phyloP scores from a whole-genome alignment of 2,888 invertebrate genomes.

The Mythimna pallens region DNA sequence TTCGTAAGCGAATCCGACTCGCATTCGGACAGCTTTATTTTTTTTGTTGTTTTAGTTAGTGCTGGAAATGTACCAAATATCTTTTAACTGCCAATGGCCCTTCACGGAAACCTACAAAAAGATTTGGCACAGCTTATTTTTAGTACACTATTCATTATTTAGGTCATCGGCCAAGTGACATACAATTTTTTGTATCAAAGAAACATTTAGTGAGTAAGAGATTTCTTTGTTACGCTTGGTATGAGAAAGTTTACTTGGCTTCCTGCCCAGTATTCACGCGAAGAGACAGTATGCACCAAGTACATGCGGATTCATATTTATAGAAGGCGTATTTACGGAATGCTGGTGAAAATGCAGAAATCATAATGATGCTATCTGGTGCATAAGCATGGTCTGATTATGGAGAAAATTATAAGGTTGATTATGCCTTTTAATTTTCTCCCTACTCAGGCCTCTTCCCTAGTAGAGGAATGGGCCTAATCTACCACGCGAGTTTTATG shows the following conservation, averaged over 20 bases:
- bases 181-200: slow-evolving; percentile 2
- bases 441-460: too few relatives aligned
- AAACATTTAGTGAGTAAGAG: slow-evolving; percentile 21
- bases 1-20: too few relatives aligned
- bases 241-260: slow-evolving; percentile 68
- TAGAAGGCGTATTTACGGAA: slow-evolving; percentile 57
- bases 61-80: not conserved
- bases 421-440: too few relatives aligned
- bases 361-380: too few relatives aligned
- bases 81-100: not conserved
- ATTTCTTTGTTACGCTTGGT: slow-evolving; percentile 40
- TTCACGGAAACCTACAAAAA: not conserved
- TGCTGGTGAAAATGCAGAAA: slow-evolving; percentile 26
- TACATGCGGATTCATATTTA: slow-evolving; percentile 57
- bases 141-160: not conserved
- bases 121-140: slow-evolving; percentile 12
- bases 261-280: slow-evolving; percentile 62
- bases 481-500: too few relatives aligned
- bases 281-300: slow-evolving; percentile 63
- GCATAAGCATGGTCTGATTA: too few relatives aligned
- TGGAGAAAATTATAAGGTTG: too few relatives aligned
- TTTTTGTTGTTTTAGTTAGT: too few relatives aligned
- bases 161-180: slow-evolving; percentile 21
- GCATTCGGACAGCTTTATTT: too few relatives aligned
- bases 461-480: too few relatives aligned